Conservation (phyloP, 2,113 vertebrate species). For the Stercorarius parasiticus region DNA sequence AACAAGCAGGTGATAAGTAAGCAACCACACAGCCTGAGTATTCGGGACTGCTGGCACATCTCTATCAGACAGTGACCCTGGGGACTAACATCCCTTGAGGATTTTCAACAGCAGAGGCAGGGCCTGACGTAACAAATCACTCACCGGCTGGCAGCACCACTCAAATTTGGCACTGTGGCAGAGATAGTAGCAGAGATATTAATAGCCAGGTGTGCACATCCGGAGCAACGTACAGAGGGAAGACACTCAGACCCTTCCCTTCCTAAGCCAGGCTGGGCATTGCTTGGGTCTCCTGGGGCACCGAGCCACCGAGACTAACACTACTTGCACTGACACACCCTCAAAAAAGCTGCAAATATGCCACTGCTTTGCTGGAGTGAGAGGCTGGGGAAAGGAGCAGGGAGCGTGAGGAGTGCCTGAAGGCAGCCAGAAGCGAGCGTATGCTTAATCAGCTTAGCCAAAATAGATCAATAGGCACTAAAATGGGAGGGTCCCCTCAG, state of each 20-base stretch:
- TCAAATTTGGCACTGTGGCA: neutral
- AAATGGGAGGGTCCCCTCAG: neutral
- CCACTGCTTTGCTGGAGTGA: neutral
- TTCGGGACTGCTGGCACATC: neutral
- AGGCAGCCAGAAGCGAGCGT: neutral
- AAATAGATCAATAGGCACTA: neutral
- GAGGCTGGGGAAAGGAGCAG: neutral
- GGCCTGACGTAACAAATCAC: neutral
- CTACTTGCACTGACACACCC: neutral
- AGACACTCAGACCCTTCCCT: neutral
- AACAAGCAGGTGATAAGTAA: neutral
- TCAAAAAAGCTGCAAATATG: neutral
- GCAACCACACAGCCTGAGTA: neutral
- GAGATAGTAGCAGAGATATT: neutral
- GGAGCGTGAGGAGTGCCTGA: neutral
- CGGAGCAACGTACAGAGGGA: neutral
- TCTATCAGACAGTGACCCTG: neutral
- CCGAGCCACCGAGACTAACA: neutral
- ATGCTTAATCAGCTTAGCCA: neutral
- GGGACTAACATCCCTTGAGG: neutral
- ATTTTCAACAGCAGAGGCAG: neutral
- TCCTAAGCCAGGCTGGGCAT: neutral
- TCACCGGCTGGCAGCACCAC: neutral
- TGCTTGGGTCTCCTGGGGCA: neutral
- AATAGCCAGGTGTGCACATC: neutral